A percentile compares a stretch with the other conserved stretches of the same genome.
These are phyloP conservation scores for Danaus chrysippus DNA, from an alignment of 2,888 invertebrate genomes.

Conservation along the genomic window DNA sequence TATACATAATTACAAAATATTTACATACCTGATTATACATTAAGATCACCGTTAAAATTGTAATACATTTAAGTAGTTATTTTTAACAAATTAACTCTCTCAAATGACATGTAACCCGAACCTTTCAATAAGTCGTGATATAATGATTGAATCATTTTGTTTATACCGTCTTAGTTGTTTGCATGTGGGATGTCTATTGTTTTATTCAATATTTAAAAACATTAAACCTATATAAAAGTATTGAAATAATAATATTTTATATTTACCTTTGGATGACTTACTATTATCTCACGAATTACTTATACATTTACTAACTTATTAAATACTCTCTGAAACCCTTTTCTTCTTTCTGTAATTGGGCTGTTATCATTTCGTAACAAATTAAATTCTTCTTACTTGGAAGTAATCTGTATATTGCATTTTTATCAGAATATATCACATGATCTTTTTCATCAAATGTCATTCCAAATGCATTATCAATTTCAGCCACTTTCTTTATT, in stretches of 20 bases:
- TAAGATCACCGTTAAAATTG: slow-evolving; percentile 1
- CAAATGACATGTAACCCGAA: background rate
- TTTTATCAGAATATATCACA: slow-evolving; percentile 55
- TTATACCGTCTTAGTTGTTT: background rate
- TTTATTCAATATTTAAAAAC: slow-evolving; percentile 2
- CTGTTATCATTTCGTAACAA: slow-evolving; percentile 22
- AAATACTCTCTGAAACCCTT: slow-evolving; percentile 11
- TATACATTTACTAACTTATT: slow-evolving; percentile 9
- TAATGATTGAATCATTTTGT: background rate
- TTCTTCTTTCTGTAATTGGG: slow-evolving; percentile 2
- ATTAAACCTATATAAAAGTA: background rate
- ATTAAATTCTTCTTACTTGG: slow-evolving; percentile 40
- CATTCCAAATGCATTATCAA: slow-evolving; percentile 55
- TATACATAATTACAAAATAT: slow-evolving; percentile 1
- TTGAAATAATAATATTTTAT: background rate
- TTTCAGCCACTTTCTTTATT: slow-evolving; percentile 46
- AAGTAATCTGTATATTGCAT: slow-evolving; percentile 50
- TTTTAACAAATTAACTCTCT: background rate
- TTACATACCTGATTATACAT: slow-evolving; percentile 16
- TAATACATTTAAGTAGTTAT: slow-evolving; percentile 7
- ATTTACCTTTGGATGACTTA: background rate
- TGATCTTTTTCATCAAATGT: slow-evolving; percentile 60
- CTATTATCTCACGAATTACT: background rate
- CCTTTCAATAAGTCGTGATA: background rate
- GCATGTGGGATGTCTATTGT: background rate